These are phyloP conservation scores for Nesidiocoris tenuis DNA, from an alignment of 2,888 invertebrate genomes.

Conservation along the genomic window DNA sequence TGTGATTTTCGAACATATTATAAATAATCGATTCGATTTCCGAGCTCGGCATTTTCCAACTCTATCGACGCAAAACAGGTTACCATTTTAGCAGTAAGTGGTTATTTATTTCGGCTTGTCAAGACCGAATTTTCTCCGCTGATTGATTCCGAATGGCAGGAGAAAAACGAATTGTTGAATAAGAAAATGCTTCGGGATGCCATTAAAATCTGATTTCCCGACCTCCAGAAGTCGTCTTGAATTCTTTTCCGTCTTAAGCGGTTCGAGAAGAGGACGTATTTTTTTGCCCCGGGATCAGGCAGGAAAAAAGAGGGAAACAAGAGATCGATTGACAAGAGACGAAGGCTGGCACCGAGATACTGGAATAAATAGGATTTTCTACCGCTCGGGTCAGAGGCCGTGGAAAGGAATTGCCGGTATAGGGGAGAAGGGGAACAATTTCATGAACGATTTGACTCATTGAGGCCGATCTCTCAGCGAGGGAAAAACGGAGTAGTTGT, in stretches of 20 bases:
- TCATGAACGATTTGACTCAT: constrained; percentile 42
- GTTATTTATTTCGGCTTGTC: not conserved
- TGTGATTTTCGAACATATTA: no score
- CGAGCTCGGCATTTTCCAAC: no score
- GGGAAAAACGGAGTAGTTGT: not conserved
- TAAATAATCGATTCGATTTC: no score
- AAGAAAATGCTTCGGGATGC: not conserved
- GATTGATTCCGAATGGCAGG: not conserved
- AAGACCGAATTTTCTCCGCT: no score
- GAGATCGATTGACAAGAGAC: constrained; percentile 33
- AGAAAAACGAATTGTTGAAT: not conserved
- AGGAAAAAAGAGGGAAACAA: constrained; percentile 6
- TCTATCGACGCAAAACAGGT: no score
- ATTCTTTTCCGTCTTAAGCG: not conserved
- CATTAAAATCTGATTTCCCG: not conserved
- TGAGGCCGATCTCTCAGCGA: constrained; percentile 6
- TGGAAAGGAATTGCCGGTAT: not conserved
- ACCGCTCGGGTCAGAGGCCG: constrained; percentile 9
- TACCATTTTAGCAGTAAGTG: no score
- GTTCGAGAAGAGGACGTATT: not conserved
- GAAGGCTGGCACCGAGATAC: constrained; percentile 5
- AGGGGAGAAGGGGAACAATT: constrained; percentile 17
- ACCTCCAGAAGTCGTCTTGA: not conserved
- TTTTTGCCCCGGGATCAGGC: not conserved
- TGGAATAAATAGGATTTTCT: constrained; percentile 42